Evolutionary conservation across 2,888 invertebrate genomes (phyloP).

Genomic region (Muschampia plurimacula): DNA sequence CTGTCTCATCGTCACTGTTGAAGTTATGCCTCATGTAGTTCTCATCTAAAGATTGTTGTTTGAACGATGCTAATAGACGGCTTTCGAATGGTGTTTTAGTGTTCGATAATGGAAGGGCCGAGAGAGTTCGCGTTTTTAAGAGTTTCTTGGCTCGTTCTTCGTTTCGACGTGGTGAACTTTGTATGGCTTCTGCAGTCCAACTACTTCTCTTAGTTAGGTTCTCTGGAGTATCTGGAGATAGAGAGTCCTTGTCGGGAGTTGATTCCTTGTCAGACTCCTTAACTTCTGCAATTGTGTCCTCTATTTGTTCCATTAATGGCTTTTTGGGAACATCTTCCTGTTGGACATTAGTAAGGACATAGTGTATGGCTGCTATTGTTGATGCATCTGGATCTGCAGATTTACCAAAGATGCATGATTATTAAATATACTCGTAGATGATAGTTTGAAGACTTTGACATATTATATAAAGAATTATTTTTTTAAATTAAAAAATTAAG

Average conservation of each 20-base stretch:
- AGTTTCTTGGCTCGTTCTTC: constrained; percentile 67
- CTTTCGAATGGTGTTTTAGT: constrained; percentile 67
- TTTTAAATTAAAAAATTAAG: neutral
- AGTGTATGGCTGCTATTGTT: constrained; percentile 63
- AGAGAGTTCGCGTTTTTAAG: constrained; percentile 78
- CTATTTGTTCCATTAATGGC: constrained; percentile 56
- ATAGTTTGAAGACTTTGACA: too few species aligned
- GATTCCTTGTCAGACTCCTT: constrained; percentile 61
- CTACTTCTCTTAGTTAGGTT: constrained; percentile 61
- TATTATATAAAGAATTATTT: too few species aligned
- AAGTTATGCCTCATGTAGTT: constrained; percentile 76
- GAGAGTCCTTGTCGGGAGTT: constrained; percentile 71
- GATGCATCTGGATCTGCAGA: constrained; percentile 75
- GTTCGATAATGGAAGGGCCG: constrained; percentile 72
- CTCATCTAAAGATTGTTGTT: constrained; percentile 73
- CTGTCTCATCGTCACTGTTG: constrained; percentile 86
- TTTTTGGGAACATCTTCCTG: constrained; percentile 48
- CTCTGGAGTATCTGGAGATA: constrained; percentile 67
- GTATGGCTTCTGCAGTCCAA: constrained; percentile 64
- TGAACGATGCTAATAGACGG: constrained; percentile 73
- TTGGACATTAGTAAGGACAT: constrained; percentile 61
- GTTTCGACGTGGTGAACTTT: constrained; percentile 63
- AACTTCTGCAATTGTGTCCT: constrained; percentile 53
- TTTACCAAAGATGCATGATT: neutral
- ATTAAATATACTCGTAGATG: too few species aligned